Evolutionary conservation across 1,140 invertebrate species (phyloP), one percentile per base, ranked within the genome.

Genomic region (Drosophila hydei): DNA sequence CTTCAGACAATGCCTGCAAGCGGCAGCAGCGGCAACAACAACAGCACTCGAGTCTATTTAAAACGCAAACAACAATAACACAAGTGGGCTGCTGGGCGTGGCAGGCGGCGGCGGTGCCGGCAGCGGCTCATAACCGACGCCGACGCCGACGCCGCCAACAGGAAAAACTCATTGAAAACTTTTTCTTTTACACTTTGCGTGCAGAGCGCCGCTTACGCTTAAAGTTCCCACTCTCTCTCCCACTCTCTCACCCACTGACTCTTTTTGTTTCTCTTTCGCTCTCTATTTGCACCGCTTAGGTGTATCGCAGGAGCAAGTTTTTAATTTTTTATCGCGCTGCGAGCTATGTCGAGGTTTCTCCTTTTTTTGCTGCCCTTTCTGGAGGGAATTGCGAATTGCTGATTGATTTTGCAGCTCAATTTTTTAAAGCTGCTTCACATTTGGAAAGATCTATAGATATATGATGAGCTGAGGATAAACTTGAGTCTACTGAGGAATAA

Each of bases 111-210:
- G 7, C 25, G 25, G 25, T 6, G 7, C 4, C 25, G 25, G 30
- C 30, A 30, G 61, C 55, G 56, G 76, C 84, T 89, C 84, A 88
- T 88, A 88, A 88, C 84, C 75, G 84, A 74, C 61, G 59, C 4
- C 71, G 51, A 47, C 69, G 23, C 0, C 69, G 51, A 19, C 33
- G 68, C 64, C 50, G 77, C 55, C 84, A 48, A 89, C 79, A 84
- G 83, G 88, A 90, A 90, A 90, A 90, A 90, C 88, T 90, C 88
- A 90, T 90, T 90, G 83, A 90, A 90, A 90, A 90, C 43, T 90
- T 88, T 90, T 90, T 73, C 77, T 81, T 88, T 90, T 88, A 89
- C 85, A 83, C 76, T 90, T 88, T 77, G 77, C 77, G 62, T 65
- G 71, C 74, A 43, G 38, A 61, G 67, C 51, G 42, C 43, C 73